These are phyloP conservation scores for Oxyruncus cristatus DNA, from an alignment of 2,113 vertebrate genomes.

Conservation along the genomic window DNA sequence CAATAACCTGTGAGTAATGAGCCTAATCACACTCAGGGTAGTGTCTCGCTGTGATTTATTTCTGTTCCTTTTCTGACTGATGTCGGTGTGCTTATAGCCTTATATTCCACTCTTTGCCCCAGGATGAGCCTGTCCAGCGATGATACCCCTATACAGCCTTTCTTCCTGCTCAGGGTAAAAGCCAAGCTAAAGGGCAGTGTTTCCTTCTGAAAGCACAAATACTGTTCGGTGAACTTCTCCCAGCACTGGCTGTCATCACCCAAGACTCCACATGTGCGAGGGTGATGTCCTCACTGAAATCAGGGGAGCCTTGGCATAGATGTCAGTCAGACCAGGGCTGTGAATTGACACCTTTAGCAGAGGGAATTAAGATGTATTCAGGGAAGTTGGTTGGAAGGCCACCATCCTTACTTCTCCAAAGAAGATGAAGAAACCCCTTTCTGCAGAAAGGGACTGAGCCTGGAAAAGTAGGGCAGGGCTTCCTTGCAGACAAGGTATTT, in stretches of 20 bases:
- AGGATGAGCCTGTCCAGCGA: not conserved
- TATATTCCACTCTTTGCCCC: not conserved
- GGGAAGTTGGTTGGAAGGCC: not conserved
- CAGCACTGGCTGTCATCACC: not conserved
- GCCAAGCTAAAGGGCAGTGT: not conserved
- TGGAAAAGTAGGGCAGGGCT: not conserved
- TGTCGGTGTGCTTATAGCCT: not conserved
- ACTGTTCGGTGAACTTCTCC: not conserved
- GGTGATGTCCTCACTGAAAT: rapidly evolving
- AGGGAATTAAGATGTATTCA: not conserved
- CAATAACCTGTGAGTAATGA: not conserved
- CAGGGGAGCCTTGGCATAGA: not conserved
- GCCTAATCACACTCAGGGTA: not conserved
- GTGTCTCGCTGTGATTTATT: not conserved
- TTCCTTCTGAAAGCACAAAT: not conserved
- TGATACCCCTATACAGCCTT: not conserved
- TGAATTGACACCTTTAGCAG: not conserved
- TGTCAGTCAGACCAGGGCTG: not conserved
- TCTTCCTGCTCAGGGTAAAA: not conserved
- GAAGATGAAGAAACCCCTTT: not conserved
- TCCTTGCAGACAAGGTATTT: not conserved
- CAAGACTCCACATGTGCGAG: not conserved
- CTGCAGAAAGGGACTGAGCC: not conserved
- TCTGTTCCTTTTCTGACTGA: not conserved
- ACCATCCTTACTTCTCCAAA: not conserved